A percentile compares a stretch with the other conserved stretches of the same genome.
Conservation (phyloP, 2,797 vertebrate genomes). For the Esox lucius region DNA sequence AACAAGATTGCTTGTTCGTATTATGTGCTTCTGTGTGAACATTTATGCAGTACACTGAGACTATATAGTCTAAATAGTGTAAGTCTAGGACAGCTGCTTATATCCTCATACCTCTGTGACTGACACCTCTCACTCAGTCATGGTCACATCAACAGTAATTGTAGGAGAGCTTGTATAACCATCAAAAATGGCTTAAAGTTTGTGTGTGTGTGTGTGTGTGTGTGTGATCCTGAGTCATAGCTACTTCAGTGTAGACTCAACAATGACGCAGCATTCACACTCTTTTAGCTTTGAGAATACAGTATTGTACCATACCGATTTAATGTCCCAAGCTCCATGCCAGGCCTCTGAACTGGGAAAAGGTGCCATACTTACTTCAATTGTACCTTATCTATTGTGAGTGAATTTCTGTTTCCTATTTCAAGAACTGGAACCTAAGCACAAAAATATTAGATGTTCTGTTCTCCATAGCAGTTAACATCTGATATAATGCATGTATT, state of each 20-base stretch:
- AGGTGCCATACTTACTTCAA: background rate
- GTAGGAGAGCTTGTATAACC: background rate
- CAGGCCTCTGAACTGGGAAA: background rate
- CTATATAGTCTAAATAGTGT: background rate
- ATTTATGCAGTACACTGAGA: background rate
- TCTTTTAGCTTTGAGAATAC: too few relatives aligned
- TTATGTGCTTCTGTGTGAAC: background rate
- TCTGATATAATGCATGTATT: too few relatives aligned
- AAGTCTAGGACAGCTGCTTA: background rate
- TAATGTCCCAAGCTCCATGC: too few relatives aligned
- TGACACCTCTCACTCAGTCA: background rate
- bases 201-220: background rate
- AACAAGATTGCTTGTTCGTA: background rate
- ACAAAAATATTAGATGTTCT: background rate
- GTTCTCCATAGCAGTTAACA: background rate
- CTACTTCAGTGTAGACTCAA: too few relatives aligned
- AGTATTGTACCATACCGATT: too few relatives aligned
- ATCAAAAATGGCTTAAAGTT: background rate
- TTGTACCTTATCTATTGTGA: background rate
- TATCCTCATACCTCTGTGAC: background rate
- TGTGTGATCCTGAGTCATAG: background rate
- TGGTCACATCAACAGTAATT: background rate
- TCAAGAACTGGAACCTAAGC: background rate
- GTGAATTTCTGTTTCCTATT: background rate
- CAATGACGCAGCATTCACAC: too few relatives aligned